Evolutionary conservation across 1,140 invertebrate species (phyloP), one percentile per base, ranked within the genome.

Genomic region (Meloidogyne chitwoodi): DNA sequence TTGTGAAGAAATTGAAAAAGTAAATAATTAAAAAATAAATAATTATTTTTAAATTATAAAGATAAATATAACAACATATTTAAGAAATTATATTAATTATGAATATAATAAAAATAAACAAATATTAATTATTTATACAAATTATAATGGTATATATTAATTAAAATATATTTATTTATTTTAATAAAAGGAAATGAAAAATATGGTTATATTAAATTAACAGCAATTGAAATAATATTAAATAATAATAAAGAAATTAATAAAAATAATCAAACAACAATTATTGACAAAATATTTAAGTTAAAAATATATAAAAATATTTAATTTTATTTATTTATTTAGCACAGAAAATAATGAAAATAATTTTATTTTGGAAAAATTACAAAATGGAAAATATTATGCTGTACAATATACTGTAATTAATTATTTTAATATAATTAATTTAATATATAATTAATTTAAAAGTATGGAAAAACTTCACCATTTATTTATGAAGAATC

Each of bases 401-500:
- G 84, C 85, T 3, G 82, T 87, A 4, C 77, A 76, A 61, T 85
- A 85, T 76, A 81, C 80, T 19, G 48, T 56, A n/a, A 56, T n/a
- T n/a, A n/a, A n/a, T 56, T 56, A 5, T 8, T n/a, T n/a, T n/a
- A n/a, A n/a, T n/a, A n/a, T n/a, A 8, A 56, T n/a, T 56, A 1
- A n/a, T 56, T n/a, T n/a, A 56, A n/a, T 56, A 16, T n/a, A 56
- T 19, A 48, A 48, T 48, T 3, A 48, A 48, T 48, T 19, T 16
- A 16, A n/a, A 56, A 56, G 48, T 85, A 85, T 71, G 76, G 75
- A n/a, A 85, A 85, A 73, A 73, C 75, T 29, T 81, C 82, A 10
- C 84, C 84, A 14, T 86, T 85, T 38, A 78, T 77, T 14, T 85
- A 87, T 76, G 75, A 80, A 1, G 83, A 87, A 67, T 82, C 82